phyloP scores from a whole-genome alignment of 2,113 vertebrate species.

The Silurus meridionalis region DNA sequence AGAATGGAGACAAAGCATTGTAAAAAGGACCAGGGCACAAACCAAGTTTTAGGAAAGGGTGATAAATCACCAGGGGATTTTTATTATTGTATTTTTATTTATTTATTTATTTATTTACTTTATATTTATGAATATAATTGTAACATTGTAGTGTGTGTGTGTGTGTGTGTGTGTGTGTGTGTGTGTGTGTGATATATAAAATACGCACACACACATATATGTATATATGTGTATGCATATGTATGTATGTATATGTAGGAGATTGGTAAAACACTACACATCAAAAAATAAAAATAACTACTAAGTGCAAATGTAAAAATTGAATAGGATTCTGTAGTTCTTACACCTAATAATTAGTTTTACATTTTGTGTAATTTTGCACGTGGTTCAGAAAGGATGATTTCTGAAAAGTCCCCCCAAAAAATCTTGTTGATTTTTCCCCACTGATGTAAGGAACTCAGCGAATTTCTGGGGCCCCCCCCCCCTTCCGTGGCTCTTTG shows the following conservation, averaged over 20 bases:
- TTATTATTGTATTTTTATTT: too few species aligned
- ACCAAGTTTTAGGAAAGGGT: neutral
- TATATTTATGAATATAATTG: too few species aligned
- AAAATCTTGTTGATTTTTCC: slow-evolving; percentile 30
- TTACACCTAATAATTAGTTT: neutral
- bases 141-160: neutral
- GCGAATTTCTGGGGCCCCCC: neutral
- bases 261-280: neutral
- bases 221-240: too few species aligned
- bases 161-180: too few species aligned
- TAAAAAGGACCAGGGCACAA: neutral
- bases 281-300: neutral
- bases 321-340: neutral
- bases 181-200: too few species aligned
- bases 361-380: neutral
- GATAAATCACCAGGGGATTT: neutral
- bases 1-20: neutral
- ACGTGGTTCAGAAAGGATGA: slow-evolving; percentile 8
- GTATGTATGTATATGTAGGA: neutral
- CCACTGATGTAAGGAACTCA: slow-evolving; percentile 40
- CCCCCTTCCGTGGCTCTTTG: slow-evolving; percentile 34
- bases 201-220: too few species aligned
- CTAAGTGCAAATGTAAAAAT: neutral
- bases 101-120: too few species aligned
- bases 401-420: neutral